Conservation (phyloP, 1,140 invertebrate species). For the Ylistrum balloti region DNA sequence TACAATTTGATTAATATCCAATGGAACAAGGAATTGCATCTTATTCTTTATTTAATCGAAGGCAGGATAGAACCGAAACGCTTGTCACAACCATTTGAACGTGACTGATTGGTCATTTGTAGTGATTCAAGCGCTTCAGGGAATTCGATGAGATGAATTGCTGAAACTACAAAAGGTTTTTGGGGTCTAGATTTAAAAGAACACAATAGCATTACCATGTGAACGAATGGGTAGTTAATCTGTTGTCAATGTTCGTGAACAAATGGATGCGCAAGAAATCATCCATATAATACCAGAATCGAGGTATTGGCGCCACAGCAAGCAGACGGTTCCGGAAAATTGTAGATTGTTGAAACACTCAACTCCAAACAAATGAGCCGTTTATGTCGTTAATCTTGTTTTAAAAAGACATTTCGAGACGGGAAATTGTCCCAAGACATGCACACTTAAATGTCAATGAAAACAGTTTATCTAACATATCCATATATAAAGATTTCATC, state of each 20-base stretch:
- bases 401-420: slow-evolving; percentile 32
- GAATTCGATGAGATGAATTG: slow-evolving; percentile 25
- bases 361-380: slow-evolving; percentile 25
- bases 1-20: slow-evolving; percentile 36
- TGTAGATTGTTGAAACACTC: slow-evolving; percentile 27
- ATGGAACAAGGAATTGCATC: slow-evolving; percentile 32
- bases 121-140: slow-evolving; percentile 32
- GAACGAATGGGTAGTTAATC: slow-evolving; percentile 2
- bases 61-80: slow-evolving; percentile 15
- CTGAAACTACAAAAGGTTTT: slow-evolving; percentile 17
- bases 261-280: slow-evolving; percentile 18
- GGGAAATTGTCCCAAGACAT: slow-evolving; percentile 32
- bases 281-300: neutral
- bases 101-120: slow-evolving; percentile 38
- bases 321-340: slow-evolving; percentile 37
- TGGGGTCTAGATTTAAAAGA: slow-evolving; percentile 26
- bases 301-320: slow-evolving; percentile 8
- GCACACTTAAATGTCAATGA: neutral
- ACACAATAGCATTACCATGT: slow-evolving; percentile 17
- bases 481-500: neutral
- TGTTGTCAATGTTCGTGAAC: slow-evolving; percentile 23
- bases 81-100: slow-evolving; percentile 34
- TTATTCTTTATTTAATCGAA: slow-evolving; percentile 40
- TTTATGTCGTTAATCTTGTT: slow-evolving; percentile 27
- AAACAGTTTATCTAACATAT: slow-evolving; percentile 12